A percentile compares a stretch with the other conserved stretches of the same genome.
phyloP scores from a whole-genome alignment of 2,797 vertebrate species.

The Ciconia nigra region DNA sequence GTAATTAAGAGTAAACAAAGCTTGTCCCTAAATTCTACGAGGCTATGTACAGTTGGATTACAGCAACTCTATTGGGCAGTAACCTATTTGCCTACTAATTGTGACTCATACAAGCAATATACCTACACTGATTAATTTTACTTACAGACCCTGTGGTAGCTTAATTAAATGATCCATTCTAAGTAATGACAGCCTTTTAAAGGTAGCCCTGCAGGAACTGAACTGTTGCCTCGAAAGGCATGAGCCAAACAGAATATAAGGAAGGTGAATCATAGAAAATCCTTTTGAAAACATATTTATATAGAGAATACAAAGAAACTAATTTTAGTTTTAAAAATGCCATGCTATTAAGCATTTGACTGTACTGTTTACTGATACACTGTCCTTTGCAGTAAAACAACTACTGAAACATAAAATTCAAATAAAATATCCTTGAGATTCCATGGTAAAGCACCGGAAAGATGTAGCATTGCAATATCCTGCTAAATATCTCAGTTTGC shows the following conservation, averaged over 20 bases:
- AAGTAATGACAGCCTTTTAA: slow-evolving; percentile 66
- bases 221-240: slow-evolving; percentile 39
- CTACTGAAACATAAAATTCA: not conserved
- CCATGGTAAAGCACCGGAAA: not conserved
- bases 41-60: slow-evolving; percentile 53
- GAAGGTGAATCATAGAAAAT: slow-evolving; percentile 35
- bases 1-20: slow-evolving; percentile 67
- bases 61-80: slow-evolving; percentile 52
- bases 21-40: slow-evolving; percentile 60
- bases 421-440: not conserved
- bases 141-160: slow-evolving; percentile 55
- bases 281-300: not conserved
- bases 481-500: not conserved
- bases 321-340: not conserved
- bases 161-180: slow-evolving; percentile 75
- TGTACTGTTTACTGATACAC: not conserved
- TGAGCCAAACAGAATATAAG: slow-evolving; percentile 38
- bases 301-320: not conserved
- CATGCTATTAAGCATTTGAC: not conserved
- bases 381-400: not conserved
- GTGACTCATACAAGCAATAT: slow-evolving; percentile 64
- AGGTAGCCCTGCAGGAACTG: slow-evolving; percentile 61
- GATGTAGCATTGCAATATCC: not conserved
- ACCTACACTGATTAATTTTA: slow-evolving; percentile 74
- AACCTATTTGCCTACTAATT: slow-evolving; percentile 70